These are phyloP conservation scores for Tragelaphus buxtoni DNA, from an alignment of 2,113 vertebrate species.

Conservation along the genomic window DNA sequence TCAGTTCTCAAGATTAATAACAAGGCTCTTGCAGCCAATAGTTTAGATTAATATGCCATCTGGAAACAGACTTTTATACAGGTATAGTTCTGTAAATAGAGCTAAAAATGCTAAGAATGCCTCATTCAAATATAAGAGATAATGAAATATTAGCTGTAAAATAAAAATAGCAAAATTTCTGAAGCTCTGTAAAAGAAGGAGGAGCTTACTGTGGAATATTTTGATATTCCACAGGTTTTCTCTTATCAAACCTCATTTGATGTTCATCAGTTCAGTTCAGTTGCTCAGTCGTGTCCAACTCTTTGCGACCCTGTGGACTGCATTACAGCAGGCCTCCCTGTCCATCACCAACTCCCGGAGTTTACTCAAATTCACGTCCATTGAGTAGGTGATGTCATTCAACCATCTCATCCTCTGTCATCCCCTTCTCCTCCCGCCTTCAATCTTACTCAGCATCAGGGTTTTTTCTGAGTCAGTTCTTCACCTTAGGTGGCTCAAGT, in stretches of 20 bases:
- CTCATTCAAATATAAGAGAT: background rate
- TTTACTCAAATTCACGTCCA: background rate
- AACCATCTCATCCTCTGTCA: background rate
- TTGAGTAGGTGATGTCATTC: background rate
- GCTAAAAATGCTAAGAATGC: background rate
- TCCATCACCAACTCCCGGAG: background rate
- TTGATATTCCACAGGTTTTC: background rate
- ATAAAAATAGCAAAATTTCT: slow-evolving; percentile 10
- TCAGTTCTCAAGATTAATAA: background rate
- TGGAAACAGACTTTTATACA: background rate
- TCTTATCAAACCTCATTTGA: background rate
- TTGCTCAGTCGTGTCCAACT: background rate
- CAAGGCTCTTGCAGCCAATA: background rate
- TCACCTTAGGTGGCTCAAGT: fast-evolving
- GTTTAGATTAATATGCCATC: background rate
- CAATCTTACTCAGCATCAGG: background rate
- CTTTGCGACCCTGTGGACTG: background rate
- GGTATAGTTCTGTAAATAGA: background rate
- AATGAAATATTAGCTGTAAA: background rate
- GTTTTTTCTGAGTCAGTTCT: background rate
- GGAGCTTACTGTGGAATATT: background rate
- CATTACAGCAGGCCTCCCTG: background rate
- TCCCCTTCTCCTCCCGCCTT: background rate
- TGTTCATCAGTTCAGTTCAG: background rate
- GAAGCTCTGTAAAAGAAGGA: background rate